phyloP scores from a whole-genome alignment of 2,113 vertebrate genomes.

The Nesoenas mayeri region DNA sequence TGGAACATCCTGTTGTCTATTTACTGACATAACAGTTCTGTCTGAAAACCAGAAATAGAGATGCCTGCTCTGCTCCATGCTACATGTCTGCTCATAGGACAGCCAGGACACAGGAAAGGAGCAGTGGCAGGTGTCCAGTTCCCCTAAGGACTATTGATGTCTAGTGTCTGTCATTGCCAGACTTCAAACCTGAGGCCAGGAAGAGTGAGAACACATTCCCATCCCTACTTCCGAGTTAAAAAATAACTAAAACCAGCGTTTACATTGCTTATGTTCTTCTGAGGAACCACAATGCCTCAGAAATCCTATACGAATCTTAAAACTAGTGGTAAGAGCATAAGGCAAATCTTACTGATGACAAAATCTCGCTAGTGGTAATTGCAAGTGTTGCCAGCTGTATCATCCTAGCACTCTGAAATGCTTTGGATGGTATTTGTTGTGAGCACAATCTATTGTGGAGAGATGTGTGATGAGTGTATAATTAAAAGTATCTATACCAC shows the following conservation, averaged over 20 bases:
- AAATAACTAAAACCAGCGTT: not conserved
- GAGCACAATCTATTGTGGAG: not conserved
- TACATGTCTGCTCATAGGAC: not conserved
- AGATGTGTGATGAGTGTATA: not conserved
- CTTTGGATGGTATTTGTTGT: not conserved
- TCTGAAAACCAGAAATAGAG: not conserved
- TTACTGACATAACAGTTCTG: not conserved
- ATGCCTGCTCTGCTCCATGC: not conserved
- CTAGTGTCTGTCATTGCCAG: not conserved
- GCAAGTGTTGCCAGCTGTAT: not conserved
- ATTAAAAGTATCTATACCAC: not conserved
- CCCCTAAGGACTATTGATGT: not conserved
- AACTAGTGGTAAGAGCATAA: not conserved
- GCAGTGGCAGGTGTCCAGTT: not conserved
- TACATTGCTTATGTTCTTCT: not conserved
- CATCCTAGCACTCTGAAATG: not conserved
- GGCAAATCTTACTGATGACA: not conserved
- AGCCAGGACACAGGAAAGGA: not conserved
- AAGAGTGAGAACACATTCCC: not conserved
- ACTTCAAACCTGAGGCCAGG: not conserved
- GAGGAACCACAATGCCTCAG: not conserved
- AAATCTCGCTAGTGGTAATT: not conserved
- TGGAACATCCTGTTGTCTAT: not conserved
- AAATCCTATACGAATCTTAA: not conserved
- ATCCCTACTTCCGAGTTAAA: not conserved